Percentiles rank a stretch among this genome's conserved stretches.
These are phyloP conservation scores for Drepana arcuata DNA, from an alignment of 1,140 invertebrate genomes.

Conservation along the genomic window DNA sequence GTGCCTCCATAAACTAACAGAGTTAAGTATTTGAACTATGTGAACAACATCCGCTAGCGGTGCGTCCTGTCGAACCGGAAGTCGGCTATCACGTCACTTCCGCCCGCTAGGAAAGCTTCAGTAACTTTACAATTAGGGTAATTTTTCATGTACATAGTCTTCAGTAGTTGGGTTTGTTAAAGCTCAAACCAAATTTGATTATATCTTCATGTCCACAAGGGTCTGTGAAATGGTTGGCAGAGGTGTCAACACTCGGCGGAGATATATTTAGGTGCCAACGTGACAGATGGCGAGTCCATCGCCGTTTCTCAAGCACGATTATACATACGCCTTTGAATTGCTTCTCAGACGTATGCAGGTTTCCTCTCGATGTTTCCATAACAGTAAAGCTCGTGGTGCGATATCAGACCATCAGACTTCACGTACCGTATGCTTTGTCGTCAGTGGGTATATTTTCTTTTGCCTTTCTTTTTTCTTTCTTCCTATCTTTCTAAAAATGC, in stretches of 20 bases:
- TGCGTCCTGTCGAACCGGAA: slow-evolving; percentile 34
- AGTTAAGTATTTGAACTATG: not conserved
- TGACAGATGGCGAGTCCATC: not conserved
- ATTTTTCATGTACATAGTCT: slow-evolving; percentile 25
- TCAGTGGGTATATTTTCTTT: too few species aligned
- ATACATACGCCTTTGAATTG: not conserved
- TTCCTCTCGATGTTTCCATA: too few species aligned
- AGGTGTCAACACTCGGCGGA: not conserved
- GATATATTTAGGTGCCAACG: not conserved
- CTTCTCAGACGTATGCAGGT: too few species aligned
- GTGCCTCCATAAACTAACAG: not conserved
- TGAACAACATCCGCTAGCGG: slow-evolving; percentile 15
- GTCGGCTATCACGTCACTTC: slow-evolving; percentile 31
- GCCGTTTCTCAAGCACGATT: not conserved
- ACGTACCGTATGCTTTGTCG: too few species aligned
- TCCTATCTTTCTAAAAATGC: not conserved
- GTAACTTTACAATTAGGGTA: slow-evolving; percentile 17
- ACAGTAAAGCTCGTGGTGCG: too few species aligned
- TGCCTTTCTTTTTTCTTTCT: too few species aligned
- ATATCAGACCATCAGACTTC: too few species aligned
- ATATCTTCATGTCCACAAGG: not conserved
- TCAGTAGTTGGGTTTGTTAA: too few species aligned
- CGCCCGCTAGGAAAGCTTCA: slow-evolving; percentile 7
- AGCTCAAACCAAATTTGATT: too few species aligned
- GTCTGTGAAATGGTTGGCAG: not conserved